Percentiles rank a stretch among this genome's conserved stretches.
Conservation (phyloP, 2,113 vertebrate genomes). For the Clupea harengus region DNA sequence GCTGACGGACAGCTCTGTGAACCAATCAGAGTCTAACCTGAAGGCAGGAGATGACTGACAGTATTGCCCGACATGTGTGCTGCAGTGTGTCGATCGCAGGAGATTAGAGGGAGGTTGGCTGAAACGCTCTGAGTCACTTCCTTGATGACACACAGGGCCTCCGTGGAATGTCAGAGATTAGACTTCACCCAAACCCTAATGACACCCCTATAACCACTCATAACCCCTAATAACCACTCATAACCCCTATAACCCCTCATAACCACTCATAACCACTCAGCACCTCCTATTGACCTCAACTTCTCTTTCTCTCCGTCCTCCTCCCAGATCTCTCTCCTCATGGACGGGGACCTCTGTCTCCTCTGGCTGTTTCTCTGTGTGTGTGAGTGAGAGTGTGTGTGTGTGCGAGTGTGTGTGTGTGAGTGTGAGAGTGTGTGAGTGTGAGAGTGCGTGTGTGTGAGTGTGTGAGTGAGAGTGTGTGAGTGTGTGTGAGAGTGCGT, state of each 20-base stretch:
- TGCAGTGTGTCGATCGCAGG: neutral
- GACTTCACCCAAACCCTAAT: neutral
- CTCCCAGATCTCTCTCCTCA: neutral
- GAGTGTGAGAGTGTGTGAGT: no score
- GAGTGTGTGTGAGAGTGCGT: no score
- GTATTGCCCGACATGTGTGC: neutral
- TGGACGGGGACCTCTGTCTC: neutral
- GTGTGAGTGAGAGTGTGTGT: no score
- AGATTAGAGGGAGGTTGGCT: neutral
- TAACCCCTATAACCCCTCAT: neutral
- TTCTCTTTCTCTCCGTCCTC: neutral
- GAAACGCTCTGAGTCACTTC: neutral
- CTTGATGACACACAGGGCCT: neutral
- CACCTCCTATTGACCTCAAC: neutral
- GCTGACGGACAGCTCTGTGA: neutral
- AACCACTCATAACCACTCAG: neutral
- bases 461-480: constrained; percentile 2
- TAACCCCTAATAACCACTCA: neutral
- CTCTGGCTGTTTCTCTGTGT: neutral
- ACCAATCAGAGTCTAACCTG: neutral
- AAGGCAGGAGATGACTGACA: neutral
- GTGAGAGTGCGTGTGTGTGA: neutral
- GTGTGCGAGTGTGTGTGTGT: no score
- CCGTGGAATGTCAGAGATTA: neutral
- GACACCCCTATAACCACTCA: neutral